Evolutionary conservation across 2,113 vertebrate genomes (phyloP), one percentile per base, ranked within the genome.

Genomic region (Merops nubicus): DNA sequence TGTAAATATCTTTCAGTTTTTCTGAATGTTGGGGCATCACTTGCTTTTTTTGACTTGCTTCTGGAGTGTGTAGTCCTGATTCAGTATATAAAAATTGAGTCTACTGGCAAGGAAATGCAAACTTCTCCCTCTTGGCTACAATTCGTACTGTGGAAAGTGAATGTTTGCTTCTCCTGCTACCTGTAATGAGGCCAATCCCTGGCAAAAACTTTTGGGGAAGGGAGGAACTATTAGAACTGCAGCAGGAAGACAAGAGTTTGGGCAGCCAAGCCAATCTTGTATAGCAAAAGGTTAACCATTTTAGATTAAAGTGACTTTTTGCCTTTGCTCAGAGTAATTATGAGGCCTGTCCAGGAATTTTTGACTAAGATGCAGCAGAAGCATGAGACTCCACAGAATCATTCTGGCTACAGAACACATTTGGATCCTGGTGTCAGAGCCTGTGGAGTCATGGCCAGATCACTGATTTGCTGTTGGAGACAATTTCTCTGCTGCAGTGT

Each of bases 321-420:
- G 12, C 36, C 60, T 21, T 64, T 72, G 31, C n/a, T 63, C 5
- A 38, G 43, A 22, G 48, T 36, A 80, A 62, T 57, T 38, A 73
- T 18, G 42, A 67, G 25, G 59, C 17, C 4, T 29, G 11, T 38
- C 59, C 26, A 74, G 42, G 42, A 70, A 67, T 34, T 63, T 69
- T 40, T 83, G 19, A 42, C 9, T 18, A 54, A 83, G 20, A 33
- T 21, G 59, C 10, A 80, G 57, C 10, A 42, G 36, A 85, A 8
- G 40, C 17, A 54, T 0, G 0, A 65, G 34, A 63, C 23, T 91
- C 34, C 7, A 45, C 29, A 8, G 17, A 36, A 15, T 9, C 11
- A 8, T 36, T 67, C 20, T 47, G 40, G 20, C 28, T 53, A 43
- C 10, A 29, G 8, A 11, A 29, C 0, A 0, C 17, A 15, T 45